A percentile compares a stretch with the other conserved stretches of the same genome.
Evolutionary conservation across 1,140 invertebrate species (phyloP).

Genomic region (Penaeus vannamei): DNA sequence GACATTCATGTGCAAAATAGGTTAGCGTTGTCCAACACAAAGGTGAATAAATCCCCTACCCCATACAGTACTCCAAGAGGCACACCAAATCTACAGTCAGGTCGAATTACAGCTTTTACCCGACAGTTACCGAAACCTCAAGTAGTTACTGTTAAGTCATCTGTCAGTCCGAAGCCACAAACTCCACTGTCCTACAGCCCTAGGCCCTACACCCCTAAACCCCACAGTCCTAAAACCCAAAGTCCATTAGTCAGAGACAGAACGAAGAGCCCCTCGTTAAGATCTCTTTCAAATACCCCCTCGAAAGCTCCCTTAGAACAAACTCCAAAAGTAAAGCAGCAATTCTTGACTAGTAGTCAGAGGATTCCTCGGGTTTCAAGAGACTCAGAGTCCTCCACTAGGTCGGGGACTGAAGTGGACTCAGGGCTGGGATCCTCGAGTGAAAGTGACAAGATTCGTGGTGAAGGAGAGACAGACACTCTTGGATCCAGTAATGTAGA

Average conservation of each 20-base stretch:
- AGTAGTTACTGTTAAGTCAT: constrained; percentile 55
- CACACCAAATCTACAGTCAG: constrained; percentile 3
- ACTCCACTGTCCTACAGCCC: neutral
- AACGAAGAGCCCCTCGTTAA: constrained; percentile 21
- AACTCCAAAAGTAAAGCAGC: neutral
- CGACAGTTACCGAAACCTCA: constrained; percentile 62
- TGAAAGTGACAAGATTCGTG: constrained; percentile 63
- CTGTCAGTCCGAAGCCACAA: constrained; percentile 25
- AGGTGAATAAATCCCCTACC: constrained; percentile 23
- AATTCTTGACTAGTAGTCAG: neutral
- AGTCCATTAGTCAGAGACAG: constrained; percentile 9
- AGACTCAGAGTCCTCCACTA: constrained; percentile 61
- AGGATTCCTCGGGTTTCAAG: constrained; percentile 39
- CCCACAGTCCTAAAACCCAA: constrained; percentile 22
- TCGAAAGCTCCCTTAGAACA: constrained; percentile 12
- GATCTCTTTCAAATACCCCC: constrained; percentile 11
- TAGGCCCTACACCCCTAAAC: neutral
- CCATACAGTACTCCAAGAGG: constrained; percentile 1
- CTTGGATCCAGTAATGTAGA: constrained; percentile 37
- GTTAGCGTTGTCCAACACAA: constrained; percentile 16
- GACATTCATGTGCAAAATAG: constrained; percentile 29
- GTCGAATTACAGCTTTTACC: constrained; percentile 57
- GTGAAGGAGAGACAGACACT: constrained; percentile 54
- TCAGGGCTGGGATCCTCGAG: constrained; percentile 66
- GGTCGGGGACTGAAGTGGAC: constrained; percentile 58